phyloP scores from a whole-genome alignment of 2,113 vertebrate species.

The Rana temporaria region DNA sequence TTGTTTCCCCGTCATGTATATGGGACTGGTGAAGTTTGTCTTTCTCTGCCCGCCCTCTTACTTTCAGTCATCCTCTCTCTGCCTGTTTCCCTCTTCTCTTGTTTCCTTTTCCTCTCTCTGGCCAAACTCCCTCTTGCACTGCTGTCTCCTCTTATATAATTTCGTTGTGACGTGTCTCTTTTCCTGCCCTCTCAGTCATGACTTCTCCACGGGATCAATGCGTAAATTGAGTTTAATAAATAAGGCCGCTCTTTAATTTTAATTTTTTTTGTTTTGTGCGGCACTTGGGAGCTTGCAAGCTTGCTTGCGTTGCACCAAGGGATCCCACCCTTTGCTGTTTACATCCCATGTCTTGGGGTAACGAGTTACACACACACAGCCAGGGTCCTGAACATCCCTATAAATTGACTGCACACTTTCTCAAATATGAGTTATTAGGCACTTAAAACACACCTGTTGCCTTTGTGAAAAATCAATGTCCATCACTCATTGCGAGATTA shows the following conservation, averaged over 20 bases:
- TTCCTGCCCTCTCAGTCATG: not conserved
- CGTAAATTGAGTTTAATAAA: conserved; percentile 53
- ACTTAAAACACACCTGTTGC: too few relatives aligned
- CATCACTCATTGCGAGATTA: too few relatives aligned
- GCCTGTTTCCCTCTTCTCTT: not conserved
- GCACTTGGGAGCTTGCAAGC: conserved; percentile 14
- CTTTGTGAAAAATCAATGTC: too few relatives aligned
- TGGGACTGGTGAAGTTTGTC: conserved; percentile 56
- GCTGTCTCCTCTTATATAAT: conserved; percentile 10
- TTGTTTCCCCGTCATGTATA: conserved; percentile 50
- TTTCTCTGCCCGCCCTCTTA: conserved; percentile 46
- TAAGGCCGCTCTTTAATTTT: conserved; percentile 43
- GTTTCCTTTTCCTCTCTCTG: not conserved
- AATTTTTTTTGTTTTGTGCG: conserved; percentile 32
- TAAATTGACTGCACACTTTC: too few relatives aligned
- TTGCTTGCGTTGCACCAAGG: conserved; percentile 7
- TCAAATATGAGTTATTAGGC: not conserved
- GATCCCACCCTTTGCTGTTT: not conserved
- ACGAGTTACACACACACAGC: too few relatives aligned
- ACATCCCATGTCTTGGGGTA: not conserved
- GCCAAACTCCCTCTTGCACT: not conserved
- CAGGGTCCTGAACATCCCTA: too few relatives aligned
- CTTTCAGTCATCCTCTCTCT: conserved; percentile 30
- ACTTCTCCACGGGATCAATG: conserved; percentile 38
- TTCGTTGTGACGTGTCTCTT: conserved; percentile 43